Evolutionary conservation across 2,797 vertebrate species (phyloP).

Genomic region (Acanthiza pusilla): DNA sequence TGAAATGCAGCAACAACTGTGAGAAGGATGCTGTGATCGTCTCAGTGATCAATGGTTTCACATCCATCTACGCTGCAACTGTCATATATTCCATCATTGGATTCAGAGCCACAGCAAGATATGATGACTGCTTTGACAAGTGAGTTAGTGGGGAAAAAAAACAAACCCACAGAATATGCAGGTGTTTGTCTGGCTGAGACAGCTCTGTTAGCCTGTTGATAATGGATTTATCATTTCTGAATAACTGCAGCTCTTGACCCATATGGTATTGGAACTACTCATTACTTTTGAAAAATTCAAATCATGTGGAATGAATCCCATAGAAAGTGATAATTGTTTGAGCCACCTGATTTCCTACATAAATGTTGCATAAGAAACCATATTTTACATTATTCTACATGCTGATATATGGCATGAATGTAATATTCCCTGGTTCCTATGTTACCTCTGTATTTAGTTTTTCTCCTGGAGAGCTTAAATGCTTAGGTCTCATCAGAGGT

Average conservation of each 20-base stretch:
- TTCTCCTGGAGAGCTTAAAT: background rate
- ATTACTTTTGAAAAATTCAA: background rate
- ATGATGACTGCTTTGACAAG: slow-evolving; percentile 80
- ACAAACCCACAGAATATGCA: fast-evolving
- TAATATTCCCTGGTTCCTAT: background rate
- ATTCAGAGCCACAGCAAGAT: slow-evolving; percentile 89
- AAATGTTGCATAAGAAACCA: background rate
- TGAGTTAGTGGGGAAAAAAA: slow-evolving; percentile 50
- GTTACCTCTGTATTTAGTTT: background rate
- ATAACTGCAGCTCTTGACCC: background rate
- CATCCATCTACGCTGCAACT: slow-evolving; percentile 84
- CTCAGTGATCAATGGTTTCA: slow-evolving; percentile 87
- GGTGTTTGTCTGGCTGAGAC: background rate
- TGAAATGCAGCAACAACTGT: slow-evolving; percentile 86
- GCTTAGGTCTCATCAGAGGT: background rate
- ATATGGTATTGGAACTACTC: background rate
- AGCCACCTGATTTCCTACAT: background rate
- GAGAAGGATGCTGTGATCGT: slow-evolving; percentile 88
- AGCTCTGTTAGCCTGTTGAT: background rate
- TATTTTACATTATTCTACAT: background rate
- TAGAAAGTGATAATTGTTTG: background rate
- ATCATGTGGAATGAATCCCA: background rate
- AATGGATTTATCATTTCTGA: background rate
- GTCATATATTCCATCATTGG: slow-evolving; percentile 91
- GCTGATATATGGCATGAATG: background rate